Evolutionary conservation across 2,113 vertebrate species (phyloP), one percentile per base, ranked within the genome.

Genomic region (Crotalus tigris): DNA sequence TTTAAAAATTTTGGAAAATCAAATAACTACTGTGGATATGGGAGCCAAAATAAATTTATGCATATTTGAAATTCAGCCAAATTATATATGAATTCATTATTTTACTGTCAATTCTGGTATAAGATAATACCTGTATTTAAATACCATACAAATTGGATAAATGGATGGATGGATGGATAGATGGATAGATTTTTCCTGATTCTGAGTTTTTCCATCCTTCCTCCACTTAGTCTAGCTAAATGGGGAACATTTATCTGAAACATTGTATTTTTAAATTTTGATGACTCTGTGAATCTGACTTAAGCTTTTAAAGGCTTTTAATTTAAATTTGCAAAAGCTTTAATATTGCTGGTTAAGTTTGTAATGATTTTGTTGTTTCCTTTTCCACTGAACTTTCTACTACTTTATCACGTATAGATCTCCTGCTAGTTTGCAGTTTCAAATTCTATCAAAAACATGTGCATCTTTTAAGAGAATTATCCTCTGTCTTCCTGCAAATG

Each of bases 241-340:
- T 94, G 87, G 81, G 95, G 95, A 95, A 91, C 95, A 92, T 90
- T 85, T 95, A 92, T 93, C 92, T 90, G 86, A 95, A 92, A 96
- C 94, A 94, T 95, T 95, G 89, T 94, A 93, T 93, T 88, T 96
- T 95, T 95, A 95, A 96, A 96, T 95, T 97, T 96, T 96, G 96
- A 97, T 96, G 95, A 96, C 90, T 96, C 95, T 75, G 88, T 95
- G 92, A 95, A 93, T 94, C 93, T 85, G 93, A 90, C 91, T 64
- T 93, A 94, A 90, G 92, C 94, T 95, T 94, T 95, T 95, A 53
- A 95, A 96, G 96, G 92, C 93, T 96, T 97, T 96, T 96, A 95
- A 95, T 96, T 95, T 92, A 94, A 90, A 95, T 92, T 93, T 94
- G 94, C 96, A 91, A 64, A 51, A 90, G 81, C 49, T 91, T 96